These are phyloP conservation scores for Ophiothrix spiculata DNA, from an alignment of 35 echinoderm and acorn worm species.

Conservation along the genomic window DNA sequence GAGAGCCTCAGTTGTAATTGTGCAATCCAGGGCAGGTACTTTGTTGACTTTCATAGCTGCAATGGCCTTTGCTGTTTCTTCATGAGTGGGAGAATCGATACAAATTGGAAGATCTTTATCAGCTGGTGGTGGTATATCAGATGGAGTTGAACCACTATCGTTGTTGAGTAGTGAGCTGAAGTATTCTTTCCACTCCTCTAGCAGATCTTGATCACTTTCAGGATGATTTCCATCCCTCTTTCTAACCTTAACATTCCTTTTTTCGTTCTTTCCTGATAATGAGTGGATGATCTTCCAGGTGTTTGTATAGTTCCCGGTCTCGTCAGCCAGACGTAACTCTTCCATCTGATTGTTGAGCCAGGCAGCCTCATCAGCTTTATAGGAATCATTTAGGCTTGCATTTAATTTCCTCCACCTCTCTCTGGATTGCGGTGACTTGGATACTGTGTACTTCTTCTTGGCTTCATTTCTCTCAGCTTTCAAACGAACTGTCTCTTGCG, in stretches of 20 bases:
- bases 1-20: slow-evolving; percentile 16
- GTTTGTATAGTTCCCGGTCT: slow-evolving; percentile 19
- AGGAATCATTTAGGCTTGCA: slow-evolving; percentile 1
- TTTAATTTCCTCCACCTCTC: slow-evolving; percentile 33
- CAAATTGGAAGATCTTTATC: no score
- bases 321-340: slow-evolving; percentile 1
- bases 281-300: background rate
- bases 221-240: slow-evolving; percentile 20
- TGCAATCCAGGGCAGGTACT: no score
- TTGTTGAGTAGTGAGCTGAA: background rate
- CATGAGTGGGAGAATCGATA: background rate
- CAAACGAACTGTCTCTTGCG: background rate
- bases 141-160: no score
- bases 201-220: background rate
- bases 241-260: slow-evolving; percentile 1
- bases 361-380: slow-evolving; percentile 24
- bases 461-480: slow-evolving; percentile 11
- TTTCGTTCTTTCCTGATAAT: slow-evolving; percentile 1
- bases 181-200: background rate
- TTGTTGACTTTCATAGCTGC: slow-evolving; percentile 11
- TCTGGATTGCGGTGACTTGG: slow-evolving; percentile 8
- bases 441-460: background rate
- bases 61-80: slow-evolving; percentile 24
- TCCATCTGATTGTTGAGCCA: slow-evolving; percentile 13
- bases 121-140: background rate